Conservation (phyloP, 2,888 invertebrate species). For the Pardosa pseudoannulata region DNA sequence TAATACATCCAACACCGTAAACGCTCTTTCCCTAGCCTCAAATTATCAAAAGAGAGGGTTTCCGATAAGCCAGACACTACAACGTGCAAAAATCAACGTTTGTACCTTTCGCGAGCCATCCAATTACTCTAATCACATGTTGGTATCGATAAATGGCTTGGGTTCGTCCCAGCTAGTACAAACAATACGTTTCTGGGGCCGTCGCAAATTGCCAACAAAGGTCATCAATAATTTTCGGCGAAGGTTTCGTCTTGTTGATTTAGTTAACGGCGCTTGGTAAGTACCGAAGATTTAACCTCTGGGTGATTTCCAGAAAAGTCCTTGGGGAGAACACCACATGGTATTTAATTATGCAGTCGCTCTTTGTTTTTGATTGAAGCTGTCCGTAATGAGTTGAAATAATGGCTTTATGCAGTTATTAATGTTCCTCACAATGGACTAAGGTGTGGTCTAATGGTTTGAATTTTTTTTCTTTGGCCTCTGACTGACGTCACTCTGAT, state of each 20-base stretch:
- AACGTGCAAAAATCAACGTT: constrained; percentile 35
- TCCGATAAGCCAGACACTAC: constrained; percentile 19
- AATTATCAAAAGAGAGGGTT: not conserved
- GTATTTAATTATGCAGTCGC: not conserved
- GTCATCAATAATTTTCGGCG: constrained; percentile 24
- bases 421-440: not conserved
- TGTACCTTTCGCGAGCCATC: not conserved
- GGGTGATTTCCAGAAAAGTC: not conserved
- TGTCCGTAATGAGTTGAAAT: not conserved
- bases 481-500: not conserved
- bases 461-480: not conserved
- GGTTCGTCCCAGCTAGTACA: constrained; percentile 39
- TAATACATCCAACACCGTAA: too few species aligned
- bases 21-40: too few species aligned
- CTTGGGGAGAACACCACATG: not conserved
- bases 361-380: not conserved
- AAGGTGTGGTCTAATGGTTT: not conserved
- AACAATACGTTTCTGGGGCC: constrained; percentile 42
- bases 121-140: constrained; percentile 44
- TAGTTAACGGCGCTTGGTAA: not conserved
- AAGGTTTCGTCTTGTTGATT: not conserved
- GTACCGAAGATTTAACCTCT: not conserved
- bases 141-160: constrained; percentile 37
- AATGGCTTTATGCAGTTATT: not conserved
- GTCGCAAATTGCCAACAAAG: constrained; percentile 24